Percentiles rank a stretch among this genome's conserved stretches.
phyloP scores from a whole-genome alignment of 2,113 vertebrate genomes.

The Sylvilagus bachmani region DNA sequence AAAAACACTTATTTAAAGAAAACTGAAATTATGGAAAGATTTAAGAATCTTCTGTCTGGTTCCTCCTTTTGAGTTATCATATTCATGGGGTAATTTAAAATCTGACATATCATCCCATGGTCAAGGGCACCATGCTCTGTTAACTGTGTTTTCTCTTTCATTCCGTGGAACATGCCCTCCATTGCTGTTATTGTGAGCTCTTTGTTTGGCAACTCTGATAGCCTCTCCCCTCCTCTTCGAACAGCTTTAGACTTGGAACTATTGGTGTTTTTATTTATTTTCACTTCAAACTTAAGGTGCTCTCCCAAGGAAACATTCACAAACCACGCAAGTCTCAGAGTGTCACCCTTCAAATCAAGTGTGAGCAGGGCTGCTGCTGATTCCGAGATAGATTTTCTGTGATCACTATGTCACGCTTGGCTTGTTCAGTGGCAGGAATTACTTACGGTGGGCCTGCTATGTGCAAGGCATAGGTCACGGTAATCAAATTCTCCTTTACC shows the following conservation, averaged over 20 bases:
- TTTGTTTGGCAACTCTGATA: not conserved
- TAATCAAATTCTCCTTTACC: constrained; percentile 37
- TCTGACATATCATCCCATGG: not conserved
- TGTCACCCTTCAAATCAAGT: not conserved
- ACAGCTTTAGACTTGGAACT: not conserved
- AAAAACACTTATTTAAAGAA: constrained; percentile 37
- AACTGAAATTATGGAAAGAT: not conserved
- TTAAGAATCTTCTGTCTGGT: not conserved
- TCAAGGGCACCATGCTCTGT: not conserved
- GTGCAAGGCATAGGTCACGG: not conserved
- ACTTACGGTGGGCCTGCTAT: not conserved
- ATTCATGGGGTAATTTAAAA: constrained; percentile 20
- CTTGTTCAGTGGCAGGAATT: not conserved
- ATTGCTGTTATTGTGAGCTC: not conserved
- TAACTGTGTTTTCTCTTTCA: not conserved
- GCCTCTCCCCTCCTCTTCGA: not conserved
- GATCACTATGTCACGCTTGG: not conserved
- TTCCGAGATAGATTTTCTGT: not conserved
- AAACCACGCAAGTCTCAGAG: not conserved
- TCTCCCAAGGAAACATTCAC: constrained; percentile 32
- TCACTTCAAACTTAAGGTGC: constrained; percentile 19
- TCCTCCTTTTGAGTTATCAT: not conserved
- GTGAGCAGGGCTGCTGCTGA: not conserved
- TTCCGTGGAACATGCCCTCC: not conserved
- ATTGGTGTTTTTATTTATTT: constrained; percentile 46